phyloP scores from a whole-genome alignment of 1,140 invertebrate genomes.

The Magallana angulata region DNA sequence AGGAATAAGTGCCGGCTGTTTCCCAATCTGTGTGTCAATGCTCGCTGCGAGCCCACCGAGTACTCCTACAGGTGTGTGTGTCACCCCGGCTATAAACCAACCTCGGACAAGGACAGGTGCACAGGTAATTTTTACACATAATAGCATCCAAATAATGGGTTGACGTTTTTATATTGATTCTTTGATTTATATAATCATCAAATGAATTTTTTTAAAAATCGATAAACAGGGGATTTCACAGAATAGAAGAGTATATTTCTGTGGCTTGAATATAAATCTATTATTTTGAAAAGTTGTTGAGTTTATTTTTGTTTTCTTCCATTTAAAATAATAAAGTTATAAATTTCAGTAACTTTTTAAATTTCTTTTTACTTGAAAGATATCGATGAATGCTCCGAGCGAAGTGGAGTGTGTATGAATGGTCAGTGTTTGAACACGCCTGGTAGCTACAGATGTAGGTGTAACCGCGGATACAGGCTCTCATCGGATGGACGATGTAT shows the following conservation, averaged over 20 bases:
- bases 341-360: neutral
- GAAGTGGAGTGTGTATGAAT: constrained; percentile 89
- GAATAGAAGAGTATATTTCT: too few species aligned
- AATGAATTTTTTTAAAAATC: too few species aligned
- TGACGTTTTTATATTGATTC: too few species aligned
- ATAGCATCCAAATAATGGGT: too few species aligned
- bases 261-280: too few species aligned
- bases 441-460: constrained; percentile 76
- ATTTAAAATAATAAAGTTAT: neutral
- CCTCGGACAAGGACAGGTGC: constrained; percentile 81
- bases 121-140: constrained; percentile 34
- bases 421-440: constrained; percentile 88
- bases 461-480: constrained; percentile 82
- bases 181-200: too few species aligned
- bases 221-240: too few species aligned
- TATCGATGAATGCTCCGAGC: constrained; percentile 90
- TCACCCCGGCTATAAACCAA: constrained; percentile 88
- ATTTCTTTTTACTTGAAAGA: constrained; percentile 80
- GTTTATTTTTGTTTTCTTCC: too few species aligned
- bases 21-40: constrained; percentile 88
- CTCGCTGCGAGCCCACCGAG: constrained; percentile 87
- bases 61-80: constrained; percentile 88
- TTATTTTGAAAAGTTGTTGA: too few species aligned
- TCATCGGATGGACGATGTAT: constrained; percentile 91
- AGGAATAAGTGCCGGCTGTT: constrained; percentile 84